Evolutionary conservation across 2,888 invertebrate species (phyloP), one percentile per base, ranked within the genome.

Genomic region (Idaea dimidiata): DNA sequence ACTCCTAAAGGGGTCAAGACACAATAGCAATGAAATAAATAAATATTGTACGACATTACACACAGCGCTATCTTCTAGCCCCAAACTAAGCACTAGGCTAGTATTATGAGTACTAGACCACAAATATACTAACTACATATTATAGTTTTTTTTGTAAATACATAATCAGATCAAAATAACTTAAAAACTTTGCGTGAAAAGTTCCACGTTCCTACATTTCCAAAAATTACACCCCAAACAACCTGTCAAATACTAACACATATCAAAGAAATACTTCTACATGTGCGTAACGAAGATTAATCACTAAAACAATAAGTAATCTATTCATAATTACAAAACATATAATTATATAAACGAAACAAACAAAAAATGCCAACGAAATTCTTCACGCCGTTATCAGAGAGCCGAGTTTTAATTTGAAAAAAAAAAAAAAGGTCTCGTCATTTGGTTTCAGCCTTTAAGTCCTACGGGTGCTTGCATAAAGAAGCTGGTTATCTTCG

Each of bases 321-420:
- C 43, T 43, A 43, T 43, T 43, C 43, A 43, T 43, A 43, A 43
- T 43, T 43, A 43, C 43, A 14, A 8, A 43, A 43, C 43, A 43
- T 43, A 43, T 43, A 43, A 43, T 43, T 43, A 43, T 14, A 43
- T 3, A 43, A 43, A 43, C 43, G 43, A 43, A 43, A 43, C 43
- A 43, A 43, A 43, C 43, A 43, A 43, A 43, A 43, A 43, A 43
- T 43, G 43, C 43, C 43, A 10, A 43, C 43, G 43, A 43, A 43
- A 43, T 43, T 43, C 43, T 43, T 43, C 43, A 43, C 43, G 43
- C 43, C 43, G 43, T 43, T 43, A 43, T 43, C 43, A 43, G 43
- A 43, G 43, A 43, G 43, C 10, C 43, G 43, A 43, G 43, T 43
- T 7, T 43, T 43, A 43, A 43, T 43, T 43, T 14, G 43, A 43